phyloP scores from a whole-genome alignment of 2,113 vertebrate species.

The Cyanocitta stelleri region DNA sequence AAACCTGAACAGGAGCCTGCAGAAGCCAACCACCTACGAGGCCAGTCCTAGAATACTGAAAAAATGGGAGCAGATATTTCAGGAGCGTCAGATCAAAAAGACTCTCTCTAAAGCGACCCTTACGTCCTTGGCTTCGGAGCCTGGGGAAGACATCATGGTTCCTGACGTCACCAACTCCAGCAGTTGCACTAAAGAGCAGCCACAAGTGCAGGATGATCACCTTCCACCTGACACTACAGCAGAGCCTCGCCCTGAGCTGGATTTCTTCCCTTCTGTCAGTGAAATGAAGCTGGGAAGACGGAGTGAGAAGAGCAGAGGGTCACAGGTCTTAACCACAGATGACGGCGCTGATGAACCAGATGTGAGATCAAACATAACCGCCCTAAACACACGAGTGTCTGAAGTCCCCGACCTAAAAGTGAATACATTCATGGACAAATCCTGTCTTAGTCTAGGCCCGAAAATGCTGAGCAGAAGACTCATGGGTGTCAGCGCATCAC shows the following conservation, averaged over 20 bases:
- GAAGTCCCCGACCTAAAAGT: slow-evolving; percentile 4
- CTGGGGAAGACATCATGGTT: slow-evolving; percentile 3
- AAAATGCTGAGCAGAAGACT: slow-evolving; percentile 37
- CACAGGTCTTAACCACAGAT: neutral
- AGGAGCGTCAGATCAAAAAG: slow-evolving; percentile 87
- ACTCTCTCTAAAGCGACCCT: slow-evolving; percentile 86
- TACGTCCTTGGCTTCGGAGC: slow-evolving; percentile 69
- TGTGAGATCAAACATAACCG: neutral
- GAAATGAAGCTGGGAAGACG: slow-evolving; percentile 3
- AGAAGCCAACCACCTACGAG: slow-evolving; percentile 88
- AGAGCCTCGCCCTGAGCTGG: slow-evolving; percentile 12
- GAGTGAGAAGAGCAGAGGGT: neutral
- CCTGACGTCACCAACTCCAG: neutral
- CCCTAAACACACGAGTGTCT: neutral
- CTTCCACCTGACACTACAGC: neutral
- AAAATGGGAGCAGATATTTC: slow-evolving; percentile 93
- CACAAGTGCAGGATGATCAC: neutral
- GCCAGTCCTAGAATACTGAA: slow-evolving; percentile 88
- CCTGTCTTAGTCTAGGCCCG: neutral
- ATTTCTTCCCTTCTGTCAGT: slow-evolving; percentile 52
- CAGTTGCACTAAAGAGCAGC: slow-evolving; percentile 38
- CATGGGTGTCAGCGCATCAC: neutral
- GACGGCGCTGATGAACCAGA: neutral
- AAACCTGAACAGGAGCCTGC: slow-evolving; percentile 84
- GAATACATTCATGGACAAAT: slow-evolving; percentile 29